Evolutionary conservation across 2,888 invertebrate genomes (phyloP), one percentile per base, ranked within the genome.

Genomic region (Dasypogon diadema): DNA sequence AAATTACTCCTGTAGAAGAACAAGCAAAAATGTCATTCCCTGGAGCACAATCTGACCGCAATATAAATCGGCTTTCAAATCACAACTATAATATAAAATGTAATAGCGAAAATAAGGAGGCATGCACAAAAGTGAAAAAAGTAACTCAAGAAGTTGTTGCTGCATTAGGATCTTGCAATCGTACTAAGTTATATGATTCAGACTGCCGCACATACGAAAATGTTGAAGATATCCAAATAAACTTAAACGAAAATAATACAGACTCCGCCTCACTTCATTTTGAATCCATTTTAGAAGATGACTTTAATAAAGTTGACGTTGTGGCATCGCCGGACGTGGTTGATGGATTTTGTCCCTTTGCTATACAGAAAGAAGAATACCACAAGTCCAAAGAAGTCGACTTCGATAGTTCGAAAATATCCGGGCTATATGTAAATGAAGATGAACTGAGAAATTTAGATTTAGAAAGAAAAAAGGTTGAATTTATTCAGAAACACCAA

Each of bases 231-330:
- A 51, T 78, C n/a, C 77, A 77, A 18, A 56, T 42, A 46, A 26
- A 42, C 14, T 46, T 46, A 22, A 56, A 73, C 22, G 46, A 73
- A 5, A 63, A 63, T 21, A 77, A 79, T 16, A 82, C 82, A 12
- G 86, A 86, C 76, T 84, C 85, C 2, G 86, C 86, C 1, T 86
- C 86, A 1, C 77, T 86, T 60, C 85, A 85, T 70, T 86, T 86
- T 68, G 86, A 86, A 79, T 85, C 84, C 2, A 86, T 86, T 55
- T 76, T 86, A 16, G 86, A 86, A 77, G 83, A 83, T 8, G 84
- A 85, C 70, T 81, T 82, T 58, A 81, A 84, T 76, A 83, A 84
- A 76, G 82, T 81, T 2, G 81, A 82, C 30, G 81, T 81, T 0
- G 74, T 86, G 46, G 82, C 83, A 55, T 85, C 85, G 1, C 86